Conservation (phyloP, 2,797 vertebrate species). For the Scyliorhinus canicula region DNA sequence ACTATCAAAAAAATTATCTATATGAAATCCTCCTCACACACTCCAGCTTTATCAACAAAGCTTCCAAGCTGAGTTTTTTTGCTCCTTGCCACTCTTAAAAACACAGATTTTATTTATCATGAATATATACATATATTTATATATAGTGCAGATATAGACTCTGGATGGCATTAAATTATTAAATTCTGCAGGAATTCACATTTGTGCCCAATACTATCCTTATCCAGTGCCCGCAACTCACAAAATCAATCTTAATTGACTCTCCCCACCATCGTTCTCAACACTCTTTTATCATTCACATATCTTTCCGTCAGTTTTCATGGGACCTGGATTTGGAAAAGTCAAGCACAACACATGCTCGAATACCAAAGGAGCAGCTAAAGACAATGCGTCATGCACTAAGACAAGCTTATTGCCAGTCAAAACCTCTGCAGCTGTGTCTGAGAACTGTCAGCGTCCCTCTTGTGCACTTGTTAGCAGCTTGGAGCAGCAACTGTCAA, state of each 20-base stretch:
- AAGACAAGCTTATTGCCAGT: background rate
- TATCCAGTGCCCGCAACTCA: background rate
- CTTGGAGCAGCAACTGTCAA: background rate
- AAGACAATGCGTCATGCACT: background rate
- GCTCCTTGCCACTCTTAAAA: background rate
- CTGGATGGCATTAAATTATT: background rate
- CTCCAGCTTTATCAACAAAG: constrained; percentile 1
- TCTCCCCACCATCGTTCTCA: background rate
- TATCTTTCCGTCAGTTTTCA: background rate
- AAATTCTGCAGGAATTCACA: background rate
- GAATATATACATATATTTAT: background rate
- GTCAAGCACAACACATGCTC: background rate
- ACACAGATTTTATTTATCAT: background rate
- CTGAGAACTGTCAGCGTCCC: background rate
- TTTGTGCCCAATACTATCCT: background rate
- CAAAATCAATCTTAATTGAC: background rate
- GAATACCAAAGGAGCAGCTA: background rate
- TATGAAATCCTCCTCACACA: background rate
- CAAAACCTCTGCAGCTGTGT: background rate
- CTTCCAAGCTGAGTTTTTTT: background rate
- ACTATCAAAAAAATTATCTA: constrained; percentile 28
- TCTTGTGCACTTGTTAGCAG: background rate
- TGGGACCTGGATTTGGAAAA: background rate
- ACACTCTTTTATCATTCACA: background rate
- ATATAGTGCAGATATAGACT: background rate